A percentile compares a stretch with the other conserved stretches of the same genome.
These are phyloP conservation scores for Paracanthobrama guichenoti DNA, from an alignment of 2,113 vertebrate genomes.

Conservation along the genomic window DNA sequence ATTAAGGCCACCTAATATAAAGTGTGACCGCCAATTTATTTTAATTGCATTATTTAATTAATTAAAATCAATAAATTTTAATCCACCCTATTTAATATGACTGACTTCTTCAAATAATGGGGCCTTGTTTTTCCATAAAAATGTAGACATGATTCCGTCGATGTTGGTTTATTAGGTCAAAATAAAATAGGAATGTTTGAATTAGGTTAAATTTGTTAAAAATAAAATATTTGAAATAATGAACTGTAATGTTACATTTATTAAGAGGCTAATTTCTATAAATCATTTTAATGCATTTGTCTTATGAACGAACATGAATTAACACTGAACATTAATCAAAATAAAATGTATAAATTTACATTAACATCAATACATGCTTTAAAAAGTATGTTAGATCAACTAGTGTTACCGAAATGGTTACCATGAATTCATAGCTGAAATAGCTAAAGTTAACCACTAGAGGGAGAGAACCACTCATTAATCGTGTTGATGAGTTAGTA, in stretches of 20 bases:
- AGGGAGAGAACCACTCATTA: not conserved
- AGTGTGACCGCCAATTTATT: too few relatives aligned
- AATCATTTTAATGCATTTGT: not conserved
- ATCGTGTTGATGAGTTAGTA: not conserved
- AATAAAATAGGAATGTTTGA: not conserved
- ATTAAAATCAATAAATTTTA: too few relatives aligned
- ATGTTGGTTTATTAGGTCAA: too few relatives aligned
- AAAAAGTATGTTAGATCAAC: not conserved
- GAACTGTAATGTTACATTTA: not conserved
- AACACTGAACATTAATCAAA: not conserved
- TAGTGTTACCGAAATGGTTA: not conserved
- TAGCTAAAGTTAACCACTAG: constrained; percentile 1
- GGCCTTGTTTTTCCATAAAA: too few relatives aligned
- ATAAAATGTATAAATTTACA: not conserved
- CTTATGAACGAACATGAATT: not conserved
- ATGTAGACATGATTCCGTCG: too few relatives aligned
- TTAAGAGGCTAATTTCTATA: not conserved
- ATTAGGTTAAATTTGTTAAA: not conserved
- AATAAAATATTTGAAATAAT: not conserved
- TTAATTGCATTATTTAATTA: too few relatives aligned
- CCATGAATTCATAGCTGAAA: not conserved
- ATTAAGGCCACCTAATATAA: too few relatives aligned
- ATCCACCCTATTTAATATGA: too few relatives aligned
- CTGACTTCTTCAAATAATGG: too few relatives aligned
- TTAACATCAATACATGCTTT: not conserved